phyloP scores from a whole-genome alignment of 2,888 invertebrate species.

The Callyntrura guangdongensis region DNA sequence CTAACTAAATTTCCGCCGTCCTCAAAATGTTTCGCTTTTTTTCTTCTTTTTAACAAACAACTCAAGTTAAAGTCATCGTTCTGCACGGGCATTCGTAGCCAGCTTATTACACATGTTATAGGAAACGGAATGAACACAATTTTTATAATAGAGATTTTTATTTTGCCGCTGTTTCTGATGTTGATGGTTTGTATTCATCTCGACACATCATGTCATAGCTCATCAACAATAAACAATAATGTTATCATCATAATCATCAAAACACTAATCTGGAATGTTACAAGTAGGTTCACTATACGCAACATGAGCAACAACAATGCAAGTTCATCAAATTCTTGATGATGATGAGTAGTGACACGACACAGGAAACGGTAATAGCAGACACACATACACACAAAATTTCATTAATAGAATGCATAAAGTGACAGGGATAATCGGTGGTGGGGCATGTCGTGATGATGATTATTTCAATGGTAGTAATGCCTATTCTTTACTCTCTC shows the following conservation, averaged over 20 bases:
- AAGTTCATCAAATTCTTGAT: conserved; percentile 14
- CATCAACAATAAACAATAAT: conserved; percentile 32
- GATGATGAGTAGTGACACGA: conserved; percentile 23
- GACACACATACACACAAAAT: not conserved
- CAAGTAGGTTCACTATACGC: not conserved
- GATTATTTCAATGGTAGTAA: not conserved
- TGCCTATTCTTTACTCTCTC: too few relatives aligned
- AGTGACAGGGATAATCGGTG: too few relatives aligned
- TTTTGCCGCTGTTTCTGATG: too few relatives aligned
- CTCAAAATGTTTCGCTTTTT: too few relatives aligned
- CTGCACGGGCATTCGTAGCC: too few relatives aligned
- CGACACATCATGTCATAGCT: conserved; percentile 13
- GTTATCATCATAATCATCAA: not conserved
- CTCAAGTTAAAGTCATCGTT: too few relatives aligned
- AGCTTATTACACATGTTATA: too few relatives aligned
- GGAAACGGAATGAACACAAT: too few relatives aligned
- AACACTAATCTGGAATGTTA: not conserved
- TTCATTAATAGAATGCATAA: not conserved
- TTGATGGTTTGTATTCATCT: too few relatives aligned
- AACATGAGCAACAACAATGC: conserved; percentile 44
- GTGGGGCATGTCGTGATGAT: not conserved
- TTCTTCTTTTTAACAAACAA: too few relatives aligned
- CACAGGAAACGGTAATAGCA: conserved; percentile 26
- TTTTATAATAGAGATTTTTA: too few relatives aligned
- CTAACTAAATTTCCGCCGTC: too few relatives aligned